Percentiles rank a stretch among this genome's conserved stretches.
Evolutionary conservation across 2,888 invertebrate species (phyloP).

Genomic region (Habrosyne pyritoides): DNA sequence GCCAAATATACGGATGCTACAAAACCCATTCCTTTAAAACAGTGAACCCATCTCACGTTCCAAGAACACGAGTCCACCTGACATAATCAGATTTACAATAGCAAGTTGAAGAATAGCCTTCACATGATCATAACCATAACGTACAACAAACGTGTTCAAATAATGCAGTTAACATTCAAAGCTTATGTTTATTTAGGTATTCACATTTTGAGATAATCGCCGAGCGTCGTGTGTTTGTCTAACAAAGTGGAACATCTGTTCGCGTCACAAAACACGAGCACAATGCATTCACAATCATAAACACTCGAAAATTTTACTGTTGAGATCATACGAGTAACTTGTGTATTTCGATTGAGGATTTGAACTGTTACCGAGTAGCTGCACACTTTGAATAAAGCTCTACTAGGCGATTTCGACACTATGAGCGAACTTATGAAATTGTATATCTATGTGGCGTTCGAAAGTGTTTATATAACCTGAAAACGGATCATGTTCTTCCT

Average conservation of each 20-base stretch:
- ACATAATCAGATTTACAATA: not conserved
- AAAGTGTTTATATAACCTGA: not conserved
- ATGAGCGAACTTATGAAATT: not conserved
- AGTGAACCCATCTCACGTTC: not conserved
- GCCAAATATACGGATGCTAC: not conserved
- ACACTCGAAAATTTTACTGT: constrained; percentile 13
- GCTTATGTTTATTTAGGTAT: constrained; percentile 30
- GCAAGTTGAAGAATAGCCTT: not conserved
- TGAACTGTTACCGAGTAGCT: not conserved
- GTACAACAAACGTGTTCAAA: constrained; percentile 11
- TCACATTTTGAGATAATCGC: constrained; percentile 39
- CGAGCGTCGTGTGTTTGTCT: constrained; percentile 48
- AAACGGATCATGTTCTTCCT: not conserved
- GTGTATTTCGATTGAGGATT: not conserved
- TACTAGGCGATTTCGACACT: not conserved
- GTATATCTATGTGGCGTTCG: not conserved
- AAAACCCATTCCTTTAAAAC: not conserved
- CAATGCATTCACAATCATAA: constrained; percentile 12
- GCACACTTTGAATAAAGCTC: not conserved
- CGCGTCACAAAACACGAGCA: constrained; percentile 24
- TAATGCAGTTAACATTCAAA: constrained; percentile 25
- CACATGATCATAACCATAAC: constrained; percentile 6
- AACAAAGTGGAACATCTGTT: constrained; percentile 57
- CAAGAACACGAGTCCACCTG: not conserved
- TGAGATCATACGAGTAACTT: constrained; percentile 6